Evolutionary conservation across 2,888 invertebrate genomes (phyloP), one percentile per base, ranked within the genome.

Genomic region (Cataglyphis rosenhaueri): DNA sequence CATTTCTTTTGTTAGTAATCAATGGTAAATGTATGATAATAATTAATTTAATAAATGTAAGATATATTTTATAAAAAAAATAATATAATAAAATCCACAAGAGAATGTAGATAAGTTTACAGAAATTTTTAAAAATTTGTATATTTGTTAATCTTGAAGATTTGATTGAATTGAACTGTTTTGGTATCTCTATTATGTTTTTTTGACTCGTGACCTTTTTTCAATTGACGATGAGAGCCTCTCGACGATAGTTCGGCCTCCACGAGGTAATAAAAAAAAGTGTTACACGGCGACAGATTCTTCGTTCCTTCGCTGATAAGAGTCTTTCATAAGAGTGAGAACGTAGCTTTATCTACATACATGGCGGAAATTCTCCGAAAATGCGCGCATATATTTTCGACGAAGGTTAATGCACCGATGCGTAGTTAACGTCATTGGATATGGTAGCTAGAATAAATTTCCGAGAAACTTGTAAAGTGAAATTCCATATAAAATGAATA

Each of bases 211-310:
- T 29, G 15, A 29, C 41, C 21, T 48, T 59, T 75, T 55, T 62
- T 59, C 29, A 9, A 64, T 64, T 5, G 71, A 64, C 18, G 62
- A 48, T 62, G 68, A 82, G 68, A 68, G 68, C 21, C 44, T 78
- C 73, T 48, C 62, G 21, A 71, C 48, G 66, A 65, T 71, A 55
- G 65, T 73, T 81, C 75, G 78, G 41, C 64, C 38, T 73, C 81
- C 79, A 62, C 68, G 38, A 71, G 32, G 68, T 78, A 88, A 88
- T 88, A 88, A 88, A 87, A 87, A 87, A 87, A 65, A 52, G 73
- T 84, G 64, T 83, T 84, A 83, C 84, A 78, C 83, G 76, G 25
- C 52, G 65, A 83, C 64, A 29, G 82, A 74, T 68, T 68, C 66
- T 64, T 48, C 87, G 78, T 82, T 62, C 75, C 85, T 71, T 62